A percentile compares a stretch with the other conserved stretches of the same genome.
phyloP scores from a whole-genome alignment of 2,888 invertebrate species.

The Drosophila mayaguana region DNA sequence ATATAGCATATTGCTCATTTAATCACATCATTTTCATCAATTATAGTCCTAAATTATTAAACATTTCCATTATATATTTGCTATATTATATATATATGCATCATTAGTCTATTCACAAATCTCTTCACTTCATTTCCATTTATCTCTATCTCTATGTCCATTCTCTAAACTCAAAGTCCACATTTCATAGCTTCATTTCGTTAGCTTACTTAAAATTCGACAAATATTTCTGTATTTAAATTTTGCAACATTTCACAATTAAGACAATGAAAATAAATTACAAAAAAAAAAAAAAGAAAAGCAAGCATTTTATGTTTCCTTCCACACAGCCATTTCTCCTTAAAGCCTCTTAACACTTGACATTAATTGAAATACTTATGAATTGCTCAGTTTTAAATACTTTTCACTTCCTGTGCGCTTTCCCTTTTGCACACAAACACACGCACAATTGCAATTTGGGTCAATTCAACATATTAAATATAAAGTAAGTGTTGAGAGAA shows the following conservation, averaged over 20 bases:
- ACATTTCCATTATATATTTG: too few relatives aligned
- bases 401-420: slow-evolving; percentile 20
- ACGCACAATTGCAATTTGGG: slow-evolving; percentile 53
- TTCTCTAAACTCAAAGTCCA: too few relatives aligned
- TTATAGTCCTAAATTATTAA: too few relatives aligned
- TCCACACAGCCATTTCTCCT: neutral
- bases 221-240: neutral
- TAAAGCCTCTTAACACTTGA: slow-evolving; percentile 11
- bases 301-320: neutral
- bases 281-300: too few relatives aligned
- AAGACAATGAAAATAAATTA: neutral
- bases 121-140: too few relatives aligned
- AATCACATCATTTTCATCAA: too few relatives aligned
- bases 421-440: slow-evolving; percentile 9
- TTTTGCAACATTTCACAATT: neutral
- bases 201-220: too few relatives aligned
- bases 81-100: too few relatives aligned
- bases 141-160: too few relatives aligned
- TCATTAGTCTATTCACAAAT: too few relatives aligned
- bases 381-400: slow-evolving; percentile 9
- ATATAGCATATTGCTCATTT: too few relatives aligned
- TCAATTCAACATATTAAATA: slow-evolving; percentile 58
- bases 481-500: slow-evolving; percentile 10
- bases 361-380: slow-evolving; percentile 6
- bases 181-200: too few relatives aligned